phyloP scores from a whole-genome alignment of 2,888 invertebrate genomes.

The Meteorus cinctellus region DNA sequence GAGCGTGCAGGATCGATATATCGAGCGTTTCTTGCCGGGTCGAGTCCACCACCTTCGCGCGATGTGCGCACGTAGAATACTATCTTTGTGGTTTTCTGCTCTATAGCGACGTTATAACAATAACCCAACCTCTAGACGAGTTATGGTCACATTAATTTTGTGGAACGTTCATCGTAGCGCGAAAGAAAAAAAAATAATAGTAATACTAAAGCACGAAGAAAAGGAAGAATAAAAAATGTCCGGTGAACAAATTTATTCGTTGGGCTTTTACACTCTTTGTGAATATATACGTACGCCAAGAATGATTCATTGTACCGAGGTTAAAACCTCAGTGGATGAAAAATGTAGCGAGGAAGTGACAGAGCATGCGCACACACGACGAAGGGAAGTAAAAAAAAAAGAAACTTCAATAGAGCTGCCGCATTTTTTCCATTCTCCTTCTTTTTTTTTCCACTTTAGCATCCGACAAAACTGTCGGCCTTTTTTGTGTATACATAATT shows the following conservation, averaged over 20 bases:
- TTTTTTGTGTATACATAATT: neutral
- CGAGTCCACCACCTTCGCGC: conserved; percentile 58
- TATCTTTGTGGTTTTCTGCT: conserved; percentile 37
- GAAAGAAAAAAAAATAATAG: conserved; percentile 22
- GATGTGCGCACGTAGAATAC: conserved; percentile 24
- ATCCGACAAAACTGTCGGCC: neutral
- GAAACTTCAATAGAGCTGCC: conserved; percentile 6
- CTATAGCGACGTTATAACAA: conserved; percentile 67
- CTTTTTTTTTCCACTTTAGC: neutral
- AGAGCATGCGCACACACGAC: conserved; percentile 9
- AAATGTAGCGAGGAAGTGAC: conserved; percentile 15
- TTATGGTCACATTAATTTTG: conserved; percentile 57
- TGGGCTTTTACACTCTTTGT: conserved; percentile 41
- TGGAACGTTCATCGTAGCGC: conserved; percentile 51
- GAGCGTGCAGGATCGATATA: conserved; percentile 64
- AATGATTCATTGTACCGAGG: conserved; percentile 8
- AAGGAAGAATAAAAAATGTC: conserved; percentile 54
- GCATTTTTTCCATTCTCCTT: neutral
- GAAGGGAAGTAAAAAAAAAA: conserved; percentile 23
- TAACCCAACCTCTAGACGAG: conserved; percentile 59
- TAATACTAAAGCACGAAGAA: neutral
- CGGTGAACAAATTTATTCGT: conserved; percentile 60
- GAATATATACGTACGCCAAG: neutral
- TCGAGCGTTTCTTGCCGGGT: conserved; percentile 63
- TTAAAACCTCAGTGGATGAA: conserved; percentile 11